Evolutionary conservation across 37 sponge, comb jelly and placozoan species (phyloP).

Genomic region (Beroe forskalii): DNA sequence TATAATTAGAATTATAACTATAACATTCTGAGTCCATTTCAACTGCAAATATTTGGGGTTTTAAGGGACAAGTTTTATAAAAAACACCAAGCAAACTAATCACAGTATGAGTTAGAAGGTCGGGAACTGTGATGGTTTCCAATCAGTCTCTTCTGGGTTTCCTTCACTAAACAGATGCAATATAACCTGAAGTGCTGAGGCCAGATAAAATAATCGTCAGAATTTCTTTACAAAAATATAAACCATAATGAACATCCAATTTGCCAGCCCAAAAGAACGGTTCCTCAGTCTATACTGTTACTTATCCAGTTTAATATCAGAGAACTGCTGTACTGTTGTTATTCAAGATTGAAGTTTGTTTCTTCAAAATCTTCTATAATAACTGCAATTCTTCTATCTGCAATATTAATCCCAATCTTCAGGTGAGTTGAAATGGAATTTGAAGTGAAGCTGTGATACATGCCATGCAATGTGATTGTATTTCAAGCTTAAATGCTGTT

Average conservation of each 20-base stretch:
- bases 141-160: slow-evolving; percentile 21
- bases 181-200: background rate
- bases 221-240: background rate
- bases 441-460: too few relatives aligned
- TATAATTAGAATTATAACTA: too few relatives aligned
- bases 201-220: too few relatives aligned
- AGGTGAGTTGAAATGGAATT: too few relatives aligned
- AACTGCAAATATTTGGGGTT: too few relatives aligned
- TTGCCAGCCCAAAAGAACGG: background rate
- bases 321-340: background rate
- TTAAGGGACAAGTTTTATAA: slow-evolving; percentile 22
- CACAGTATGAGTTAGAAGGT: slow-evolving; percentile 22
- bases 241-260: background rate
- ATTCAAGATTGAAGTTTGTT: background rate
- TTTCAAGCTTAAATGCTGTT: too few relatives aligned
- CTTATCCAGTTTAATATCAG: background rate
- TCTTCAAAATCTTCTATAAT: background rate
- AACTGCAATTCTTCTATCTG: slow-evolving; percentile 30
- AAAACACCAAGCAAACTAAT: slow-evolving; percentile 30
- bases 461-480: too few relatives aligned
- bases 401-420: too few relatives aligned
- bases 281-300: background rate
- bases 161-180: background rate
- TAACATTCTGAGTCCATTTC: too few relatives aligned
- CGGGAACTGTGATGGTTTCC: slow-evolving; percentile 62